A percentile compares a stretch with the other conserved stretches of the same genome.
Conservation (phyloP, 2,797 vertebrate genomes). For the Phataginus tetradactyla region DNA sequence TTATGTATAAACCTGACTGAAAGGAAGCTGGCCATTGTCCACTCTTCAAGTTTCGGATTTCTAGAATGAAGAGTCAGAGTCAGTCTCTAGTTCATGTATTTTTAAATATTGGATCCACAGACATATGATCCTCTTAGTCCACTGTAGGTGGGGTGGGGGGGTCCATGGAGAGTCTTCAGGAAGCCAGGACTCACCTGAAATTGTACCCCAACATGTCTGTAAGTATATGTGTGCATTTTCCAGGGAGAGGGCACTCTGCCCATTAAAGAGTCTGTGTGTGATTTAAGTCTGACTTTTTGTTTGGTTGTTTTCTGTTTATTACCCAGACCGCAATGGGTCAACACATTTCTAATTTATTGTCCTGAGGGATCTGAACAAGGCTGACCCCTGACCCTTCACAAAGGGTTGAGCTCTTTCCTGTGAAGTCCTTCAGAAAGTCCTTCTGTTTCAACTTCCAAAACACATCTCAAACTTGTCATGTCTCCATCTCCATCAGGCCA, state of each 20-base stretch:
- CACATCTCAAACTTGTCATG: neutral
- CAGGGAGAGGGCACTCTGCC: neutral
- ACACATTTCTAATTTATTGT: constrained; percentile 14
- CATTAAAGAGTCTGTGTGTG: neutral
- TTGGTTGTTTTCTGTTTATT: neutral
- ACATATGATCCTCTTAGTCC: neutral
- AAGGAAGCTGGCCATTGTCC: neutral
- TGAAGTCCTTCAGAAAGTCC: neutral
- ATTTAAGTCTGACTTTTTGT: neutral
- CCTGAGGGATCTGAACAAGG: neutral
- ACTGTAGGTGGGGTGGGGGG: accelerated
- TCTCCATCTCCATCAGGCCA: neutral
- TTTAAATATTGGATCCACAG: neutral
- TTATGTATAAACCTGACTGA: neutral
- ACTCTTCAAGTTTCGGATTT: neutral
- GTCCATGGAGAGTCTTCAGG: neutral
- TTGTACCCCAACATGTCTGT: neutral
- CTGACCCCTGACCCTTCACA: neutral
- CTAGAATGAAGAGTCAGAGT: neutral
- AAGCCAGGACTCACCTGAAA: neutral
- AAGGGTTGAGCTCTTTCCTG: neutral
- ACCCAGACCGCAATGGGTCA: neutral
- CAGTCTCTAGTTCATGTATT: neutral
- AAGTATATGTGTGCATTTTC: neutral
- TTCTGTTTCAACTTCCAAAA: neutral